These are phyloP conservation scores for Enteromius mattozi DNA, from an alignment of 2,797 vertebrate genomes.

Conservation along the genomic window DNA sequence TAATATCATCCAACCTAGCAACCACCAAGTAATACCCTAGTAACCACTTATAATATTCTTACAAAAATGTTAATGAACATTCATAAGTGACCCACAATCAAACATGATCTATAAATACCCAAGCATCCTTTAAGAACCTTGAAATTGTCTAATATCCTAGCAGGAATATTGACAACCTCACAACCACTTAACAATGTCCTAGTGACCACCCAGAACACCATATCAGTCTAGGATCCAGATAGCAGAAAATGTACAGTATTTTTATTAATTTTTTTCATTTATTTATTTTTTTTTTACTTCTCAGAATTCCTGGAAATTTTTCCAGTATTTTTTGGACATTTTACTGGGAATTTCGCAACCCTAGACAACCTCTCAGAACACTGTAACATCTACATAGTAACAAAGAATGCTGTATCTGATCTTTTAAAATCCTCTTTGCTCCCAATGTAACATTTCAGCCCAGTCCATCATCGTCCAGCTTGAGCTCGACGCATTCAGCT, in stretches of 20 bases:
- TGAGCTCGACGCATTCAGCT: conserved; percentile 98
- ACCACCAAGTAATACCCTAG: neutral
- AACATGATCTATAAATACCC: neutral
- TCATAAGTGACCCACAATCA: neutral
- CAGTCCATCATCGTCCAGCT: conserved; percentile 97
- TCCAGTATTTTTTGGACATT: neutral
- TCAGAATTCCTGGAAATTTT: neutral
- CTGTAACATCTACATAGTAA: neutral
- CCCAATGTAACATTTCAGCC: conserved; percentile 79
- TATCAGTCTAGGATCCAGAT: neutral
- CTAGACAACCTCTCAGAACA: neutral
- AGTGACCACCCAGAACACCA: neutral
- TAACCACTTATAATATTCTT: neutral
- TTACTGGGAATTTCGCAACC: neutral
- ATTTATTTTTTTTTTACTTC: no score
- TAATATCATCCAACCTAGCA: neutral
- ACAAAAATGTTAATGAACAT: neutral
- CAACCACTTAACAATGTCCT: neutral
- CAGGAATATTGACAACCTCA: neutral
- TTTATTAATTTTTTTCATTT: no score
- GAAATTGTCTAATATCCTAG: neutral
- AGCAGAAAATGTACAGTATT: neutral
- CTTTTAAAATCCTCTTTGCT: neutral
- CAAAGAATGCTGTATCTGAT: neutral
- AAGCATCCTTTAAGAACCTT: neutral